Base-by-base conservation (phyloP, 1,140 invertebrate genomes). In the Aphelinus atriplicis region DNA sequence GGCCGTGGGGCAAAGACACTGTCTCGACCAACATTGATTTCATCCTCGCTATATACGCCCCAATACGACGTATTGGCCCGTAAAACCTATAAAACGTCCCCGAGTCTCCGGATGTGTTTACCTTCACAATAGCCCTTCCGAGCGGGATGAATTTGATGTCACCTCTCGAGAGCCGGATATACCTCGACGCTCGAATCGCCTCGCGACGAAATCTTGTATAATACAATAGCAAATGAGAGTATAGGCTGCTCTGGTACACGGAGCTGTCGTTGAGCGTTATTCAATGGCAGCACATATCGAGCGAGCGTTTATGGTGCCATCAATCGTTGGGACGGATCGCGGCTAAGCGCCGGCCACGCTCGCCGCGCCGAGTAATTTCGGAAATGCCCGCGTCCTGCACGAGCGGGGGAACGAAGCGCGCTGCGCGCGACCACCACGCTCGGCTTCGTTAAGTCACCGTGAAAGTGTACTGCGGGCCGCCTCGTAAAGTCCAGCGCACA, bases 391-490 rank as follows among this genome's bases (percentile, higher is more conserved):
- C 3, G 3, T 26, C 26, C 26, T 26, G 26, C 26, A 26, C 26
- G 26, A 26, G 26, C 26, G 26, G 26, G 26, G 26, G 26, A 26
- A 26, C 26, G 26, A 26, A 26, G 56, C 26, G 50, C 42, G 26
- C 10, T n/a, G 47, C 46, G 3, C 10, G 9, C 53, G 65, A 64
- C 66, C 65, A 60, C 56, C 7, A 10, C 2, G 9, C 5, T 48
- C 50, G 10, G 45, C 45, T 73, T 75, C 48, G 63, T 74, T 80
- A 77, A 80, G 66, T 78, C 78, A 81, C 67, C 76, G 78, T 79
- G 82, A 85, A 84, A 83, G 68, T 78, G 73, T 79, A 26, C 26
- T 26, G 76, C 82, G 82, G 82, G 71, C 74, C 77, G 62, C n/a
- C 65, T 71, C 68, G 57, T 78, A 75, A 65, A 68, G 48, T 50